These are phyloP conservation scores for Drosophila nikananu DNA, from an alignment of 1,140 invertebrate species.

Conservation along the genomic window DNA sequence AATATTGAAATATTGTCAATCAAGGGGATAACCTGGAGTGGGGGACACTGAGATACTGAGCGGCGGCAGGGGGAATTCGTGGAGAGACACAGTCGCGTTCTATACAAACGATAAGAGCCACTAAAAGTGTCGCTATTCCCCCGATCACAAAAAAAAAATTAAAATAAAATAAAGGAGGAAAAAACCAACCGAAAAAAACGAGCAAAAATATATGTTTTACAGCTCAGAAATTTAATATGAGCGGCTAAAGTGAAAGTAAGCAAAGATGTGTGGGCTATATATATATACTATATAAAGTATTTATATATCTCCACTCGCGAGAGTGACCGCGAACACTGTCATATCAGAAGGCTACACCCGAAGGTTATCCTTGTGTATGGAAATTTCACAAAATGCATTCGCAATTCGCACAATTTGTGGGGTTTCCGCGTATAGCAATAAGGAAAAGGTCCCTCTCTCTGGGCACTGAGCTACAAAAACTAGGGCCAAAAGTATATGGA, in stretches of 20 bases:
- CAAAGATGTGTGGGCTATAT: conserved; percentile 40
- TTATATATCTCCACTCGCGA: conserved; percentile 2
- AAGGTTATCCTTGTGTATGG: conserved; percentile 81
- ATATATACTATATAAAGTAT: background rate
- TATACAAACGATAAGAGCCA: conserved; percentile 40
- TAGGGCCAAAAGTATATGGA: background rate
- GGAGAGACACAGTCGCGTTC: conserved; percentile 58
- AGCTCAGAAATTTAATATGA: conserved; percentile 82
- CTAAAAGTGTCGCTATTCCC: conserved; percentile 61
- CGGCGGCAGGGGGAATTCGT: conserved; percentile 3
- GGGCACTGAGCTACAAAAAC: conserved; percentile 37
- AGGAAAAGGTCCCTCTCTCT: conserved; percentile 33
- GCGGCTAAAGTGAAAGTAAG: conserved; percentile 80
- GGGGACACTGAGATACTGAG: conserved; percentile 6
- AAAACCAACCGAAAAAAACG: conserved; percentile 53
- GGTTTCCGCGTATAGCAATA: conserved; percentile 69
- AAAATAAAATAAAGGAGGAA: conserved; percentile 61
- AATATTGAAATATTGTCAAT: conserved; percentile 75
- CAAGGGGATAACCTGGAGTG: conserved; percentile 32
- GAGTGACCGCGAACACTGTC: conserved; percentile 67
- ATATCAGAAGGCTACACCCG: conserved; percentile 73
- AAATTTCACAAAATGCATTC: conserved; percentile 80
- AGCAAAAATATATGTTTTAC: conserved; percentile 77
- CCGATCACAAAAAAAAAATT: conserved; percentile 70
- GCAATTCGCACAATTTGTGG: conserved; percentile 68